A percentile compares a stretch with the other conserved stretches of the same genome.
Conservation (phyloP, 2,888 invertebrate genomes). For the Lepidocyrtinus sp. region DNA sequence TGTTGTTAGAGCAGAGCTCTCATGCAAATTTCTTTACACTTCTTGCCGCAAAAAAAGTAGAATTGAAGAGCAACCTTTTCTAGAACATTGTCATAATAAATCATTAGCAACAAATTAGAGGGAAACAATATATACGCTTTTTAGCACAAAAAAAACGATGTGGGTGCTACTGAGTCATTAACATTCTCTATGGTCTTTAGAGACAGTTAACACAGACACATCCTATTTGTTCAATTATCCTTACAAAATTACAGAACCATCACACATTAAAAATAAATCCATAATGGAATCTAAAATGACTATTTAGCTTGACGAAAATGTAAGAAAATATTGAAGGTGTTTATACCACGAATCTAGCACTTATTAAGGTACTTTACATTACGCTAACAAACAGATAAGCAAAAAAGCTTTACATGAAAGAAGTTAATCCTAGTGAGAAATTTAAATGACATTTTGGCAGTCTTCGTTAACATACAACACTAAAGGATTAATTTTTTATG, state of each 20-base stretch:
- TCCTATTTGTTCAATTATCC: neutral
- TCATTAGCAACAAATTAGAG: conserved; percentile 49
- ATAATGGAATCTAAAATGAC: neutral
- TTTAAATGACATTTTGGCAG: neutral
- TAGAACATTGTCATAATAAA: conserved; percentile 50
- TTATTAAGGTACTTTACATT: neutral
- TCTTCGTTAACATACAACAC: neutral
- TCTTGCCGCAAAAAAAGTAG: conserved; percentile 44
- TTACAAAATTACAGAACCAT: neutral
- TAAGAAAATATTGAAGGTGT: neutral
- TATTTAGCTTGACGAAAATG: neutral
- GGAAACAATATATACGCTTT: neutral
- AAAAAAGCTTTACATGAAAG: neutral
- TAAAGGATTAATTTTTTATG: neutral
- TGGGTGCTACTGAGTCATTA: conserved; percentile 29
- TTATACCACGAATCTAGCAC: neutral
- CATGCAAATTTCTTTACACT: conserved; percentile 23
- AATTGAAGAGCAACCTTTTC: conserved; percentile 47
- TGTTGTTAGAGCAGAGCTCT: conserved; percentile 16
- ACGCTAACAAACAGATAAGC: neutral
- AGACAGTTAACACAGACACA: conserved; percentile 11
- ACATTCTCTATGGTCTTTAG: neutral
- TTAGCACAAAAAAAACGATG: neutral
- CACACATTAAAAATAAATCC: neutral
- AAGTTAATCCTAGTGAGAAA: neutral